Conservation (phyloP, 2,888 invertebrate genomes). For the Steinernema scapterisci region DNA sequence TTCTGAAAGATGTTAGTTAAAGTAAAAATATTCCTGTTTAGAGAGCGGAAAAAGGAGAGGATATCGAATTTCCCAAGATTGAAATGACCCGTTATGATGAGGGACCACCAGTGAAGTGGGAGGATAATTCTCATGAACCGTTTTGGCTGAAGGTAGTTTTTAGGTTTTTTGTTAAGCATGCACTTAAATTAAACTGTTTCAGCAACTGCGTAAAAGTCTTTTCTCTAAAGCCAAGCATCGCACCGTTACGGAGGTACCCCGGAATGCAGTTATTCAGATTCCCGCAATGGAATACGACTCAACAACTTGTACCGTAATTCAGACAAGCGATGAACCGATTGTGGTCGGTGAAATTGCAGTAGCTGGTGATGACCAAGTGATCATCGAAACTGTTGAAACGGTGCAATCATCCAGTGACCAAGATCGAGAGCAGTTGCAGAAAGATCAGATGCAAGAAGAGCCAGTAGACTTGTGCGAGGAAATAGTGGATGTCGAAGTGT, state of each 20-base stretch:
- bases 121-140: not conserved
- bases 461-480: no score
- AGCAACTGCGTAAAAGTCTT: slow-evolving; percentile 2
- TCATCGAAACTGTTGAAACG: no score
- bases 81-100: not conserved
- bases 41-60: slow-evolving; percentile 8
- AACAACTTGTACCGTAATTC: not conserved
- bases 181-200: not conserved
- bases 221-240: not conserved
- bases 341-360: no score
- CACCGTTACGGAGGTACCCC: slow-evolving; percentile 7
- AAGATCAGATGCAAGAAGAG: no score
- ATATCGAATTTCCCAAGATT: not conserved
- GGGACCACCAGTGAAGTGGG: slow-evolving; percentile 4
- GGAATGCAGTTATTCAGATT: not conserved
- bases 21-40: not conserved
- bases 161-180: not conserved
- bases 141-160: slow-evolving; percentile 8
- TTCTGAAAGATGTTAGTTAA: not conserved
- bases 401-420: no score
- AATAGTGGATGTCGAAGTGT: no score
- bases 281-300: not conserved
- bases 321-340: not conserved
- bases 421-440: no score
- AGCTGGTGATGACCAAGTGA: no score